A percentile compares a stretch with the other conserved stretches of the same genome.
phyloP scores from a whole-genome alignment of 2,113 vertebrate genomes.

The Haemorhous mexicanus region DNA sequence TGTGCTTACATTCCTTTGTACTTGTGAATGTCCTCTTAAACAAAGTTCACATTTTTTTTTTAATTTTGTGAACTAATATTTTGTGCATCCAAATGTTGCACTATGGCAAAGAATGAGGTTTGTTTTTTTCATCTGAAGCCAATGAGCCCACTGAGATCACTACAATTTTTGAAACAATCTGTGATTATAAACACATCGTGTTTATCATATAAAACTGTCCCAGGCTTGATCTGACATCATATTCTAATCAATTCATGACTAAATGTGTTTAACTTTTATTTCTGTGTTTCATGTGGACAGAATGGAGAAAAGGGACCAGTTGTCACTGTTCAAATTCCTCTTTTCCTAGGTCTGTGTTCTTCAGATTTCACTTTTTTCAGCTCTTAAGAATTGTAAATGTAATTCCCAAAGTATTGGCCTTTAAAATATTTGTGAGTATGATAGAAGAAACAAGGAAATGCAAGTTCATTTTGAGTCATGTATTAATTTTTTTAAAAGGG shows the following conservation, averaged over 20 bases:
- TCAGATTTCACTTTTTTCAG: background rate
- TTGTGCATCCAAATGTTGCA: background rate
- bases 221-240: background rate
- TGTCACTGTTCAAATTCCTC: background rate
- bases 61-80: background rate
- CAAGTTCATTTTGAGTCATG: background rate
- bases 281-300: background rate
- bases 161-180: background rate
- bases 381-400: background rate
- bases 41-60: background rate
- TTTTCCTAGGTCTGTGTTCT: background rate
- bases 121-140: background rate
- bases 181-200: background rate
- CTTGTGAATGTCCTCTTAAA: background rate
- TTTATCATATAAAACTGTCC: background rate
- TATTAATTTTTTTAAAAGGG: background rate
- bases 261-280: background rate
- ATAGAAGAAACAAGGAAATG: background rate
- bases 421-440: background rate
- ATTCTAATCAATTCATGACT: background rate
- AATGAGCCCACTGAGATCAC: background rate
- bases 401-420: background rate
- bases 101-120: background rate
- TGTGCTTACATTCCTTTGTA: background rate
- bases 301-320: background rate